Evolutionary conservation across 1,140 invertebrate genomes (phyloP).

Genomic region (Drosophila willistoni): DNA sequence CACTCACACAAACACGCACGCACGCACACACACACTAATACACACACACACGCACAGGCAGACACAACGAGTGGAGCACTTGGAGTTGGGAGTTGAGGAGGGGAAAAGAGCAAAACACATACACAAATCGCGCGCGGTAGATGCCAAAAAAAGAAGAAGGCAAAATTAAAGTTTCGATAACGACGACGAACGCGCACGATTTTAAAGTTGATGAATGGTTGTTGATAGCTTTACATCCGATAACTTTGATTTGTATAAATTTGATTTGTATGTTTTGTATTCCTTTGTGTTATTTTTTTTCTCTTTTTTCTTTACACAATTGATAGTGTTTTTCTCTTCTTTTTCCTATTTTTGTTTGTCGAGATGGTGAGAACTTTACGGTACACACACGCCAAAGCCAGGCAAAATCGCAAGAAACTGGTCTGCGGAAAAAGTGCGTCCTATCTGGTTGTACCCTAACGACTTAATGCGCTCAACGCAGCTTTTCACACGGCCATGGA

Average conservation of each 20-base stretch:
- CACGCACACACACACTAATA: slow-evolving; percentile 26
- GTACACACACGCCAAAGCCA: slow-evolving; percentile 67
- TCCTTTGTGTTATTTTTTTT: background rate
- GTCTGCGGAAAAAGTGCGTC: slow-evolving; percentile 69
- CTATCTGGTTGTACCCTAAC: slow-evolving; percentile 82
- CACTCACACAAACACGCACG: slow-evolving; percentile 25
- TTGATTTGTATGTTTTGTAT: slow-evolving; percentile 2
- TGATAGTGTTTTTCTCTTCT: background rate
- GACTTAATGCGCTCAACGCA: slow-evolving; percentile 82
- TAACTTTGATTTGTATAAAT: slow-evolving; percentile 7
- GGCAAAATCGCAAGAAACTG: slow-evolving; percentile 56
- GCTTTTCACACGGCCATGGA: slow-evolving; percentile 82
- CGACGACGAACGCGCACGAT: slow-evolving; percentile 9
- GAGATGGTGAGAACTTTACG: slow-evolving; percentile 68
- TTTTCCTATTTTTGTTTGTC: slow-evolving; percentile 33
- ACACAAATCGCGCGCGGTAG: slow-evolving; percentile 18
- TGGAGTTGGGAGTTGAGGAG: slow-evolving; percentile 43
- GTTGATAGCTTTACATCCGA: slow-evolving; percentile 6
- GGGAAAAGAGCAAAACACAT: slow-evolving; percentile 23
- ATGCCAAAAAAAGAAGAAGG: slow-evolving; percentile 6
- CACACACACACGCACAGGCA: slow-evolving; percentile 31
- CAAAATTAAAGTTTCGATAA: slow-evolving; percentile 18
- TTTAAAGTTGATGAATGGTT: slow-evolving; percentile 1
- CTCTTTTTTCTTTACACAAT: slow-evolving; percentile 5
- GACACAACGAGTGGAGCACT: slow-evolving; percentile 37